Evolutionary conservation across 2,113 vertebrate genomes (phyloP).

Genomic region (Ranitomeya imitator): DNA sequence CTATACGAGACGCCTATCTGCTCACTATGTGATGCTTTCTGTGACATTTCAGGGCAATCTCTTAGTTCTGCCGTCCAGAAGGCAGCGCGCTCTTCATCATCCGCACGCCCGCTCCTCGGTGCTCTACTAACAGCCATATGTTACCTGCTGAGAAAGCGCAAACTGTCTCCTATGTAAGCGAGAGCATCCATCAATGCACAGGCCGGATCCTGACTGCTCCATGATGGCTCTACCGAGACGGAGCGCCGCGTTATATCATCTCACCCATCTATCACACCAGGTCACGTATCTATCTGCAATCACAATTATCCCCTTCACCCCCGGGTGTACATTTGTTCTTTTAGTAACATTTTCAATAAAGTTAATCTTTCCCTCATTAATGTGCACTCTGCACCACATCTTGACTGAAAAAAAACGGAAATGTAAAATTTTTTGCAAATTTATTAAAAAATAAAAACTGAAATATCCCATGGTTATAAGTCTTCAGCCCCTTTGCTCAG

Average conservation of each 20-base stretch:
- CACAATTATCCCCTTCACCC: no score
- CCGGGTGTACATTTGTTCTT: no score
- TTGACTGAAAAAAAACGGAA: no score
- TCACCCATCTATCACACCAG: neutral
- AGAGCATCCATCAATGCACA: conserved; percentile 16
- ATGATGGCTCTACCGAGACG: neutral
- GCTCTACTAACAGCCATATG: conserved; percentile 35
- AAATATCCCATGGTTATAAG: no score
- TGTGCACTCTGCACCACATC: no score
- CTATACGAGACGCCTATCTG: neutral
- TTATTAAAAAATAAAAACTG: no score
- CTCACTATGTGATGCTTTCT: neutral
- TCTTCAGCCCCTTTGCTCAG: no score
- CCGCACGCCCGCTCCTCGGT: neutral
- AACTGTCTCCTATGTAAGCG: neutral
- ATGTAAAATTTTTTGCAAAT: no score
- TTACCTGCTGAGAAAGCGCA: conserved; percentile 32
- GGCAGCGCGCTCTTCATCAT: neutral
- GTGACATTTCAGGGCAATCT: neutral
- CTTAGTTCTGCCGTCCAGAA: neutral
- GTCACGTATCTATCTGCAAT: no score
- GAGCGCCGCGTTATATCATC: neutral
- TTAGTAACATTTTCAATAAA: no score
- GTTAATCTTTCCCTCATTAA: no score
- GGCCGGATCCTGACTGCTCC: neutral